phyloP scores from a whole-genome alignment of 2,888 invertebrate species.

The Oscheius sp. region DNA sequence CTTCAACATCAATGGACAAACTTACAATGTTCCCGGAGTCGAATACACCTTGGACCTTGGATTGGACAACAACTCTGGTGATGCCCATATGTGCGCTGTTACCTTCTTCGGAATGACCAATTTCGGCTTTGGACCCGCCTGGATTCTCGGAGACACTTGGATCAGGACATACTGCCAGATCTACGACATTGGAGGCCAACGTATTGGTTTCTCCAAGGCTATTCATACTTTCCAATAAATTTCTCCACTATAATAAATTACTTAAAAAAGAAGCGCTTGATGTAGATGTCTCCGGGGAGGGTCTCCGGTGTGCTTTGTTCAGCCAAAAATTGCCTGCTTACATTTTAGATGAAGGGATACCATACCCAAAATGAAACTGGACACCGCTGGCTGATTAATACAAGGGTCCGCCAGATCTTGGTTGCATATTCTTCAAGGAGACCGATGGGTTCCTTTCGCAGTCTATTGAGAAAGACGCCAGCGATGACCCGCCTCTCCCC shows the following conservation, averaged over 20 bases:
- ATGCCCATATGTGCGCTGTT: conserved; percentile 42
- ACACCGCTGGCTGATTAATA: conserved; percentile 6
- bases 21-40: conserved; percentile 57
- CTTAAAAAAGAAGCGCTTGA: neutral
- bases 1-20: conserved; percentile 61
- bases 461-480: conserved; percentile 12
- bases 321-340: too few species aligned
- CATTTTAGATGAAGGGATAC: too few species aligned
- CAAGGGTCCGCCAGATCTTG: too few species aligned
- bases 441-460: conserved; percentile 5
- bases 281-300: neutral
- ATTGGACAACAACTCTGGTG: conserved; percentile 42
- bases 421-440: neutral
- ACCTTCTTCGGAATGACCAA: conserved; percentile 47
- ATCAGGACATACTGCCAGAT: conserved; percentile 62
- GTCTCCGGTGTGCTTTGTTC: too few species aligned
- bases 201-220: conserved; percentile 56
- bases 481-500: conserved; percentile 28
- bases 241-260: neutral
- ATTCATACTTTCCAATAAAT: conserved; percentile 14
- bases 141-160: conserved; percentile 58
- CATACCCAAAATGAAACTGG: too few species aligned
- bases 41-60: conserved; percentile 67
- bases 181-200: conserved; percentile 60
- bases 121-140: conserved; percentile 54